A percentile compares a stretch with the other conserved stretches of the same genome.
These are phyloP conservation scores for Notamacropus eugenii DNA, from an alignment of 2,797 vertebrate genomes.

Conservation along the genomic window DNA sequence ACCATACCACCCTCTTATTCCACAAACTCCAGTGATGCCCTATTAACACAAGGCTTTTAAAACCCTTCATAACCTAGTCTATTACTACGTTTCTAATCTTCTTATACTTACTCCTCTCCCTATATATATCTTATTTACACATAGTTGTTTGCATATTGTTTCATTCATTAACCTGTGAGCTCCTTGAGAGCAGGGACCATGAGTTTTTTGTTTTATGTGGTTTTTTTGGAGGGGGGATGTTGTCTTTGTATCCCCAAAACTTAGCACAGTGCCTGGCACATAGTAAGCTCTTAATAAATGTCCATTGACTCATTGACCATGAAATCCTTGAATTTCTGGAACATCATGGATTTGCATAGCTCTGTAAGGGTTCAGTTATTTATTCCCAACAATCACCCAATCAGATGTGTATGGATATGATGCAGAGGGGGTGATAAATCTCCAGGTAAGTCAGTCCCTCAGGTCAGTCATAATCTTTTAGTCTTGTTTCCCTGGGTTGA, in stretches of 20 bases:
- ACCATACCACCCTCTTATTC: background rate
- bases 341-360: background rate
- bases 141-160: background rate
- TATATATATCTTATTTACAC: background rate
- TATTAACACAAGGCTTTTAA: background rate
- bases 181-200: background rate
- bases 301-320: background rate
- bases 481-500: background rate
- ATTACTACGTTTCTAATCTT: background rate
- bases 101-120: background rate
- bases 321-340: background rate
- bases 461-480: background rate
- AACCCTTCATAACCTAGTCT: background rate
- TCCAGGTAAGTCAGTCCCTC: background rate
- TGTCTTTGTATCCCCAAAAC: background rate
- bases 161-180: background rate
- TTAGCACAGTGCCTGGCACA: background rate
- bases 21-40: background rate
- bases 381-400: background rate
- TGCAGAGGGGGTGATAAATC: background rate
- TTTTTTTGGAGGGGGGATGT: background rate
- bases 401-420: background rate
- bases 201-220: background rate
- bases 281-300: background rate
- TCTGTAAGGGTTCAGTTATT: background rate